Conservation (phyloP, 2,888 invertebrate genomes). For the Pomacea canaliculata region DNA sequence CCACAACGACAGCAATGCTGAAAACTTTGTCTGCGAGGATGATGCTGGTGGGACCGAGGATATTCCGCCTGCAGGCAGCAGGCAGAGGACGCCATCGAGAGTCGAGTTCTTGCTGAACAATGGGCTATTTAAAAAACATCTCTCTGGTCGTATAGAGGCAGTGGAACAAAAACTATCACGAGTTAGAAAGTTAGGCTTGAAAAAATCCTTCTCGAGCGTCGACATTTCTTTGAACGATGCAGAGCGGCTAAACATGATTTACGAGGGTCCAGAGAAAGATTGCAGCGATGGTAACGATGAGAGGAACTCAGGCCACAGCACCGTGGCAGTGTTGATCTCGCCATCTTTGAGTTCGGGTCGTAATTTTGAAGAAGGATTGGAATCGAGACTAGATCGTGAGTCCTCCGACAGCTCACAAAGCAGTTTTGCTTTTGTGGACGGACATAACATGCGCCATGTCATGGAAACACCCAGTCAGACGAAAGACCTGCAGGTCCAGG, state of each 20-base stretch:
- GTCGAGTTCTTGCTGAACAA: conserved; percentile 51
- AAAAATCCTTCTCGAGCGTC: conserved; percentile 50
- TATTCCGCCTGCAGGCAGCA: no score
- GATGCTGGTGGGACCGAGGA: no score
- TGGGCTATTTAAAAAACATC: conserved; percentile 51
- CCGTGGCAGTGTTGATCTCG: background rate
- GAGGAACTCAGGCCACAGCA: background rate
- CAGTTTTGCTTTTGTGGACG: conserved; percentile 4
- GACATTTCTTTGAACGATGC: conserved; percentile 41
- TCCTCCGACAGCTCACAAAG: background rate
- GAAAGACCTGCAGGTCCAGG: background rate
- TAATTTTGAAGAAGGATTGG: background rate
- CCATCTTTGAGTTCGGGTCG: background rate
- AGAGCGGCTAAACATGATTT: conserved; percentile 11
- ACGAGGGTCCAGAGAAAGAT: background rate
- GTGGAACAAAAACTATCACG: conserved; percentile 28
- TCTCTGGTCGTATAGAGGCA: conserved; percentile 44
- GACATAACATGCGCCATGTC: background rate
- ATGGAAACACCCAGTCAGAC: background rate
- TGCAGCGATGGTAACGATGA: no score
- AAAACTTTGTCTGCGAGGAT: no score
- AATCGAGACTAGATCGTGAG: background rate
- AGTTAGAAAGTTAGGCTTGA: conserved; percentile 32
- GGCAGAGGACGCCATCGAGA: conserved; percentile 27
- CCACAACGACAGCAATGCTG: no score